Conservation (phyloP, 2,888 invertebrate genomes). For the Crioceris asparagi region DNA sequence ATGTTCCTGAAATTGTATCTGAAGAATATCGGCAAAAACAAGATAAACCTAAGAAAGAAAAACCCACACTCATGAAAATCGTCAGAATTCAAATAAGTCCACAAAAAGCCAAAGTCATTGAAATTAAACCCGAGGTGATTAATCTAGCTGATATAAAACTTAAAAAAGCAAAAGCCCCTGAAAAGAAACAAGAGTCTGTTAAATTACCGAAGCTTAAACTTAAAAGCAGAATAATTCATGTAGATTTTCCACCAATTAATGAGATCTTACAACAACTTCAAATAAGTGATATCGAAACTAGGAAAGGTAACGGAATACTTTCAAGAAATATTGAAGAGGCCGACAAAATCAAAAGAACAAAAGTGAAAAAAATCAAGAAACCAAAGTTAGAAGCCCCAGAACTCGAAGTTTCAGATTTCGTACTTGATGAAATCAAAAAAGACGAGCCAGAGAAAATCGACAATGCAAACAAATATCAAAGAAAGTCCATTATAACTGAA, state of each 20-base stretch:
- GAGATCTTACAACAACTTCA: conserved; percentile 28
- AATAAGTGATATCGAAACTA: conserved; percentile 30
- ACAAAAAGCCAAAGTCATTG: conserved; percentile 48
- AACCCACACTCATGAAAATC: conserved; percentile 27
- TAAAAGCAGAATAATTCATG: conserved; percentile 54
- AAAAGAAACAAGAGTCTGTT: conserved; percentile 27
- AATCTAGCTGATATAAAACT: conserved; percentile 58
- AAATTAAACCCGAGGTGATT: conserved; percentile 41
- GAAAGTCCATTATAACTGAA: conserved; percentile 23
- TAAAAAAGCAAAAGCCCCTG: conserved; percentile 27
- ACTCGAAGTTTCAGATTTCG: conserved; percentile 33
- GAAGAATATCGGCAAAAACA: conserved; percentile 29
- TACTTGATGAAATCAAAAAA: conserved; percentile 25
- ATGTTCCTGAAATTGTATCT: conserved; percentile 19
- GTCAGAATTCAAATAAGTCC: conserved; percentile 34
- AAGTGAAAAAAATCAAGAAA: conserved; percentile 31
- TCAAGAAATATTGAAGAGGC: conserved; percentile 42
- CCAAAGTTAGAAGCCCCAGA: conserved; percentile 30
- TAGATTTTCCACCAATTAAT: conserved; percentile 36
- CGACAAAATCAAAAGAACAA: conserved; percentile 28
- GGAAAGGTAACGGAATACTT: conserved; percentile 35
- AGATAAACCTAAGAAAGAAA: conserved; percentile 30
- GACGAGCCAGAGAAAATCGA: conserved; percentile 34
- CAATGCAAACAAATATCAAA: conserved; percentile 27
- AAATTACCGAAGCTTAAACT: conserved; percentile 54